A percentile compares a stretch with the other conserved stretches of the same genome.
phyloP scores from a whole-genome alignment of 2,797 vertebrate genomes.

The Acipenser ruthenus region DNA sequence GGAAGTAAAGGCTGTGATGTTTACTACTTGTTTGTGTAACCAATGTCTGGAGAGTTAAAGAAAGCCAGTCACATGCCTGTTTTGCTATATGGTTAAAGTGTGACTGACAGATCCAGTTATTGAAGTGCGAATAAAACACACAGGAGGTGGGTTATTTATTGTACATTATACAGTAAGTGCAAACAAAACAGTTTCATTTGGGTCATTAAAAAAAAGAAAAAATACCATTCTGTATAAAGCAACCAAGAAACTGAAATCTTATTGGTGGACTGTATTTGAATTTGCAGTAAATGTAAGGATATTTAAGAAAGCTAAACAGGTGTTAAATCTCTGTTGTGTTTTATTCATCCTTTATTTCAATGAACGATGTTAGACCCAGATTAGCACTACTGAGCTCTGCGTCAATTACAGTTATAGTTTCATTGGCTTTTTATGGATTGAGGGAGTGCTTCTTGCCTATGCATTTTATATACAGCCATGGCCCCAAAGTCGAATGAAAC shows the following conservation, averaged over 20 bases:
- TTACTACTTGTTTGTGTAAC: slow-evolving; percentile 36
- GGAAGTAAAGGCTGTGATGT: slow-evolving; percentile 34
- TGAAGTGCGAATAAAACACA: background rate
- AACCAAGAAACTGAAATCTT: background rate
- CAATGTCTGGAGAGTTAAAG: slow-evolving; percentile 19
- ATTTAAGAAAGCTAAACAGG: background rate
- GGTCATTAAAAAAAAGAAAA: background rate
- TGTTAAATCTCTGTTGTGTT: background rate
- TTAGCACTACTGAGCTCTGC: too few relatives aligned
- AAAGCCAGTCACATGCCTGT: slow-evolving; percentile 24
- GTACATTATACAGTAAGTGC: background rate
- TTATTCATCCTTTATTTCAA: background rate
- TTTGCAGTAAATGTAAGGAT: too few relatives aligned
- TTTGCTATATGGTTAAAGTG: slow-evolving; percentile 21
- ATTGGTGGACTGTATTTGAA: background rate
- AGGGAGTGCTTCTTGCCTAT: too few relatives aligned
- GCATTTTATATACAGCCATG: too few relatives aligned
- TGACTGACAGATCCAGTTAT: slow-evolving; percentile 19
- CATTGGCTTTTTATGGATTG: too few relatives aligned
- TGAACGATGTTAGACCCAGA: background rate
- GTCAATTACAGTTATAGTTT: too few relatives aligned
- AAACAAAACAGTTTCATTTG: background rate
- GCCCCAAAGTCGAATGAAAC: too few relatives aligned
- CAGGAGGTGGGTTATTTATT: background rate
- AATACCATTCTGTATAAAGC: background rate